Base-by-base conservation (phyloP, 2,888 invertebrate genomes). In the Hydriomena furcata region DNA sequence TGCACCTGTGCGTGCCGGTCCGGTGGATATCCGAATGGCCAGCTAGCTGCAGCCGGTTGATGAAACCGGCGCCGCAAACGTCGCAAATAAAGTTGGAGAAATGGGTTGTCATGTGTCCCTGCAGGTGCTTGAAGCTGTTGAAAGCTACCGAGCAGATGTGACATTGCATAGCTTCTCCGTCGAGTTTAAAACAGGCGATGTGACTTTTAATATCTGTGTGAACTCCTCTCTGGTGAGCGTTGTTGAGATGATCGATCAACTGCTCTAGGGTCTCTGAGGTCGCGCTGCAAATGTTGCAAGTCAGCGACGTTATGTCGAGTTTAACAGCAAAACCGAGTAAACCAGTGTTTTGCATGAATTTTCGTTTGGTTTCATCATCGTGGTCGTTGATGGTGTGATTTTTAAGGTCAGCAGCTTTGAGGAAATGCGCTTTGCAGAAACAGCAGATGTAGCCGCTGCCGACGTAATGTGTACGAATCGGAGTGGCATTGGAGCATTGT, bases 71-170 rank as follows among this genome's bases (percentile, higher is more conserved):
- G 10, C 71, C 74, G 40, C 83, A 83, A 0, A 66, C 54, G 0
- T 69, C 66, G 35, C 83, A 83, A 1, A 76, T 53, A 28, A 65
- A 75, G 37, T 80, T 79, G 3, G 68, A 65, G 40, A 67, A 81
- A 55, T 83, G 82, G 0, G 43, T 48, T 21, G 76, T 76, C 79
- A 82, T 81, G 25, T 83, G 83, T 24, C 75, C 72, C 0, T 71
- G 58, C 2, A 82, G 40, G 2, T 62, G 55, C 46, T 76, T 78
- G 42, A 81, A 81, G 8, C 70, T 76, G 10, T 66, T 63, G 45
- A 65, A 76, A 1, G 61, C 52, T 0, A 60, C 36, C 0, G 54
- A 50, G 49, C 83, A 83, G 1, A 73, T 57, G 0, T 66, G 70
- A 45, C 83, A 83, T 1, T 57, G 60, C 0, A 77, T 30, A 0